Base-by-base conservation (phyloP, 2,797 vertebrate genomes). In the Myoxocephalus aenaeus region DNA sequence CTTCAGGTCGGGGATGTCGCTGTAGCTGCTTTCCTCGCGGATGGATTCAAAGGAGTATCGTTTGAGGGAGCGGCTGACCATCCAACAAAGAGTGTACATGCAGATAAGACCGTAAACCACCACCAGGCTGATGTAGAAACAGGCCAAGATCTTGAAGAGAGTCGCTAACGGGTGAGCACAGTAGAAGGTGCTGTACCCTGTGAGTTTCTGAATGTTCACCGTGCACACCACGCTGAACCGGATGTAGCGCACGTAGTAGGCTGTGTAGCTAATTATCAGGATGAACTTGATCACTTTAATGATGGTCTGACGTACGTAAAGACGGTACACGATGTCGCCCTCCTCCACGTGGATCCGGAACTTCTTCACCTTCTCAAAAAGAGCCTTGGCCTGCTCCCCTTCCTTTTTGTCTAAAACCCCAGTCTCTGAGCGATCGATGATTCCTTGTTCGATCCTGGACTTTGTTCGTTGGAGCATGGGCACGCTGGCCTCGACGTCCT, bases 361-460 rank as follows among this genome's bases (percentile, higher is more conserved):
- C 89, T 99, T 99, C 86, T 99, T 99, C 48, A 99, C 98, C 90
- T 99, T 99, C 92, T 99, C 98, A 61, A 99, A 99, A 56, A 99
- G 96, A 0, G 98, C 98, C 89, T 99, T 99, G 59, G 98, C 98
- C 88, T 99, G 98, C 84, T 99, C 98, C 0, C 98, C 98, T 80
- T 99, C 98, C 87, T 99, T 99, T 92, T 99, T 99, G 88, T 99
- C 98, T 81, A 99, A 89, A 62, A 99, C 97, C 0, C 98, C 98
- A 0, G 98, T 98, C 81, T 99, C 98, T 0, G 97, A 97, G 25
- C 97, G 95, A 80, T 99, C 98, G 27, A 99, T 97, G 0, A 99
- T 99, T n/a, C 98, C 97, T 86, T 99, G 98, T 81, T 99, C 98
- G 0, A 99, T 95, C 54, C 97, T 95, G 3, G 97, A 98, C 91